A percentile compares a stretch with the other conserved stretches of the same genome.
These are phyloP conservation scores for Pao palembangensis DNA, from an alignment of 2,113 vertebrate genomes.

Conservation along the genomic window DNA sequence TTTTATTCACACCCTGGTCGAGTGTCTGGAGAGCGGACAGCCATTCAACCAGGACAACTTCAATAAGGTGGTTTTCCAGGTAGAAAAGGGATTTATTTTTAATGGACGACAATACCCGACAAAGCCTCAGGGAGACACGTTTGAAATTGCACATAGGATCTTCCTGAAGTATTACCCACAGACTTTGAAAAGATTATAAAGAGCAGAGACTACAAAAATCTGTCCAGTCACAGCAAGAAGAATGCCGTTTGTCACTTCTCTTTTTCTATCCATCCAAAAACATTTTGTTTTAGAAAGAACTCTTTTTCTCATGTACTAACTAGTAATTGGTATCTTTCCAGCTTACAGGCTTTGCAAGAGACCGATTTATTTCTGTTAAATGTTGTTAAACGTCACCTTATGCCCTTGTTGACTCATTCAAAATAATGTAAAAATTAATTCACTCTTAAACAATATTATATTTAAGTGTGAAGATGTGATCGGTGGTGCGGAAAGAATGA, in stretches of 20 bases:
- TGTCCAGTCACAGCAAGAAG: constrained; percentile 43
- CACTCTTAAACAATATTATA: too few species aligned
- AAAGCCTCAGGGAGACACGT: constrained; percentile 78
- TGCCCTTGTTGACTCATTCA: too few species aligned
- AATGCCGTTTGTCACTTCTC: constrained; percentile 30
- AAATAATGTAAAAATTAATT: too few species aligned
- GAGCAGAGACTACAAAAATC: constrained; percentile 2
- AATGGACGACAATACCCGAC: constrained; percentile 77
- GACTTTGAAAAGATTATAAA: constrained; percentile 57
- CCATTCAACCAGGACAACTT: constrained; percentile 87
- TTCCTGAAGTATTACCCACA: constrained; percentile 90
- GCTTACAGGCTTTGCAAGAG: too few species aligned
- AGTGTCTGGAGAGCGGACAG: constrained; percentile 78
- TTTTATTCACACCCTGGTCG: constrained; percentile 80
- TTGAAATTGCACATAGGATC: constrained; percentile 79
- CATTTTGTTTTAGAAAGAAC: not conserved
- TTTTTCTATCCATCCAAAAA: constrained; percentile 11
- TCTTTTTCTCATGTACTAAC: too few species aligned
- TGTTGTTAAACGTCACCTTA: too few species aligned
- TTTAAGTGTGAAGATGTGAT: too few species aligned
- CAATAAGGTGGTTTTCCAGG: constrained; percentile 80
- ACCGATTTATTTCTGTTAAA: too few species aligned
- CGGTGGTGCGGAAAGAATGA: too few species aligned
- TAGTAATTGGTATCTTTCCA: too few species aligned
- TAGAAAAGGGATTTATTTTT: constrained; percentile 84